Evolutionary conservation across 2,797 vertebrate genomes (phyloP), one percentile per base, ranked within the genome.

Genomic region (Tenualosa thibaudeaui): DNA sequence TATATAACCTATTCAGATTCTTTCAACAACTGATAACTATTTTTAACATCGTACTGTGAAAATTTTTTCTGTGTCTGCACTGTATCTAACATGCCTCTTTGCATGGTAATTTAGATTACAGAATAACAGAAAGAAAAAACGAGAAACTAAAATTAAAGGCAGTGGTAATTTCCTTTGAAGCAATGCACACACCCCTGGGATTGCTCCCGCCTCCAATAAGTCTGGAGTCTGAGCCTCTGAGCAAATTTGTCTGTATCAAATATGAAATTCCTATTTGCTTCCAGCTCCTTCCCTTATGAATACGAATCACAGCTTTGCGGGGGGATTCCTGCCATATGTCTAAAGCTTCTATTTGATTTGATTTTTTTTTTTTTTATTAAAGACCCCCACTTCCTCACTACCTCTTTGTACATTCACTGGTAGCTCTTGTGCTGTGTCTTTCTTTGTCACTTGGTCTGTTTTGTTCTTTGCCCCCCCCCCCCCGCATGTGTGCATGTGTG

Each of bases 201-300:
- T 75, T 82, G 51, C 78, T 46, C 71, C 71, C 56, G 13, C 81
- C 82, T 81, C 85, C 81, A 85, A 60, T 54, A 83, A 85, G 56
- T 82, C 56, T 81, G 56, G 85, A 75, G 65, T 37, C 84, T 83
- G 24, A 84, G 58, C 84, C 85, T 85, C 84, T 83, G 83, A 88
- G 86, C 85, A 88, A 92, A 90, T 85, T 91, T 88, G 84, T 91
- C 90, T 91, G 88, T 93, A 91, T 91, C 89, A 93, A 78, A 93
- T 89, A 90, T 88, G 82, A 46, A 1, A 7, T 88, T 84, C 53
- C 71, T 85, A 82, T 68, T 85, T 88, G 50, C 83, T 91, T 84
- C 86, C 65, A 86, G 89, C 88, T 91, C 88, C 89, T 92, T 93
- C 82, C 92, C 89, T 86, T 89, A 91, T 93, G 92, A 94, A 93